Evolutionary conservation across 2,797 vertebrate genomes (phyloP).

Genomic region (Aythya fuligula): DNA sequence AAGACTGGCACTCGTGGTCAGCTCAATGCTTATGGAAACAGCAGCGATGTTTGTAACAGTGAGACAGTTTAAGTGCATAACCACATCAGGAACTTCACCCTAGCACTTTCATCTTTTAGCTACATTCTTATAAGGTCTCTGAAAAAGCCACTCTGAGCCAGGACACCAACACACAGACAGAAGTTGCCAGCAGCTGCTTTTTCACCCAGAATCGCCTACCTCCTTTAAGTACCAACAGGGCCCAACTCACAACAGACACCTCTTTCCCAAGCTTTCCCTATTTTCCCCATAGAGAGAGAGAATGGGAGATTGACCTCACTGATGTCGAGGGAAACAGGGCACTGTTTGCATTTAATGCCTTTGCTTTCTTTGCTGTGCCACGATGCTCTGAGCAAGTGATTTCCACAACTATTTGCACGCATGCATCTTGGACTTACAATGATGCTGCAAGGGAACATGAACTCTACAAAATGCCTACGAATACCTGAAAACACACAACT

Average conservation of each 20-base stretch:
- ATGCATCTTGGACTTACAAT: neutral
- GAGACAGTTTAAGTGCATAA: neutral
- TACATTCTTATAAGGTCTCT: neutral
- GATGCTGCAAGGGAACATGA: neutral
- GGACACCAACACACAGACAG: rapidly evolving
- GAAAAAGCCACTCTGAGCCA: neutral
- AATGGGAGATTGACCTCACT: neutral
- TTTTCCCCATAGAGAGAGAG: neutral
- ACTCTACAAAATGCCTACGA: neutral
- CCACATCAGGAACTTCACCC: neutral
- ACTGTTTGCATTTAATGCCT: neutral
- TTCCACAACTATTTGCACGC: neutral
- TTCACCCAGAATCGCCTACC: neutral
- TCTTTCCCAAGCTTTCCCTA: neutral
- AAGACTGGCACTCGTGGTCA: neutral
- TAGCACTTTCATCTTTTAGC: no score
- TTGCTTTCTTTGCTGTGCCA: neutral
- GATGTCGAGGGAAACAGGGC: neutral
- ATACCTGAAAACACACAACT: neutral
- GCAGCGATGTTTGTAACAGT: no score
- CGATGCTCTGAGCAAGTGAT: neutral
- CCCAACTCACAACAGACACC: neutral
- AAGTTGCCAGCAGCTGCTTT: neutral
- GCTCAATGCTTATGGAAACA: neutral
- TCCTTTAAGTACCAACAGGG: neutral